Evolutionary conservation across 2,888 invertebrate genomes (phyloP).

Genomic region (Litoditis marina): DNA sequence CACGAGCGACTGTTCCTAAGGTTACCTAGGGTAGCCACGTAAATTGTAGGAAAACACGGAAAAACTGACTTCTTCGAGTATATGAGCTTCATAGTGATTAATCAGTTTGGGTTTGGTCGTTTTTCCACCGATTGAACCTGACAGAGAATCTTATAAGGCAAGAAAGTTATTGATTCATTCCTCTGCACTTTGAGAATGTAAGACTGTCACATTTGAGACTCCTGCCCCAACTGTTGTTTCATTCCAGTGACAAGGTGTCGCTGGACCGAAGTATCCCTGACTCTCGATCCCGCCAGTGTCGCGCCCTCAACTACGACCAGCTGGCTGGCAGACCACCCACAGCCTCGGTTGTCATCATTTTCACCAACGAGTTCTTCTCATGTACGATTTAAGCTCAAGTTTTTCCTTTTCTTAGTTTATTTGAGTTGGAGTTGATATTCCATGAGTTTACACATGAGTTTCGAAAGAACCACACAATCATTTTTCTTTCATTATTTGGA

Average conservation of each 20-base stretch:
- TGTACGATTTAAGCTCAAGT: too few relatives aligned
- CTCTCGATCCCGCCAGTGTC: conserved; percentile 62
- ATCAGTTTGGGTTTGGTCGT: too few relatives aligned
- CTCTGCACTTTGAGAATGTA: too few relatives aligned
- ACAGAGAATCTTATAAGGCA: too few relatives aligned
- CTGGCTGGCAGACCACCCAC: conserved; percentile 66
- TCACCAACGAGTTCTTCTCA: conserved; percentile 62
- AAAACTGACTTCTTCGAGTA: too few relatives aligned
- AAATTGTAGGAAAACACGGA: too few relatives aligned
- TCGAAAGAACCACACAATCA: background rate
- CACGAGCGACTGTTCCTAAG: too few relatives aligned
- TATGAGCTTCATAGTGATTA: too few relatives aligned
- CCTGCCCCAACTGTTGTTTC: background rate
- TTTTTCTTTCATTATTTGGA: background rate
- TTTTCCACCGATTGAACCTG: too few relatives aligned
- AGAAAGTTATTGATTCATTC: too few relatives aligned
- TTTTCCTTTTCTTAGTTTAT: too few relatives aligned
- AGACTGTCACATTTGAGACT: background rate
- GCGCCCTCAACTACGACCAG: conserved; percentile 68
- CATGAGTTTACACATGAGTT: background rate
- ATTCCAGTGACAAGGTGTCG: conserved; percentile 64
- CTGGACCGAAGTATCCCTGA: conserved; percentile 64
- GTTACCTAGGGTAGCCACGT: too few relatives aligned
- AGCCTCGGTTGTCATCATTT: conserved; percentile 73
- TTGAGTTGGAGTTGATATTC: background rate